phyloP scores from a whole-genome alignment of 2,113 vertebrate genomes.

The Saimiri boliviensis region DNA sequence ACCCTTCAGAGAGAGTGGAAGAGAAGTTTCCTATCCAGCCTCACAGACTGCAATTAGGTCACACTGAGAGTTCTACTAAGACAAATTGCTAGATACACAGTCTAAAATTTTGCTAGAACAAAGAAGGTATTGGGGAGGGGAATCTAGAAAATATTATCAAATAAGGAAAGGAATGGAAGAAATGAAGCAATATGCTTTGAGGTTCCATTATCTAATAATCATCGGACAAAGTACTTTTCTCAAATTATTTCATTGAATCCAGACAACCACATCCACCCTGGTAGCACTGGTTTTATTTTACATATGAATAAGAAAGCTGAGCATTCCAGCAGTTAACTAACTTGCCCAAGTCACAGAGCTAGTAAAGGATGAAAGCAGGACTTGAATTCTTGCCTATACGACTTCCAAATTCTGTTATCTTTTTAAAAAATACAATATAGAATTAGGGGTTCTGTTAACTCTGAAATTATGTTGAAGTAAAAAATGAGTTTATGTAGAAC shows the following conservation, averaged over 20 bases:
- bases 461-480: conserved; percentile 12
- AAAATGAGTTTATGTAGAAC: conserved; percentile 2
- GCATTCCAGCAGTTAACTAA: not conserved
- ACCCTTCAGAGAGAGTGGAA: not conserved
- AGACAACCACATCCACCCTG: not conserved
- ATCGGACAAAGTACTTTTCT: not conserved
- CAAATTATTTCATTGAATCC: not conserved
- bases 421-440: not conserved
- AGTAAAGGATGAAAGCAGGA: not conserved
- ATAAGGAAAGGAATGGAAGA: not conserved
- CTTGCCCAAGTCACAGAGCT: not conserved
- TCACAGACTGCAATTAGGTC: not conserved
- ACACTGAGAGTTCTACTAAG: not conserved
- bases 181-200: not conserved
- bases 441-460: not conserved
- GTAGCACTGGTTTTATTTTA: not conserved
- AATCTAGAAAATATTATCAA: not conserved
- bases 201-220: not conserved
- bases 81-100: not conserved
- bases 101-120: not conserved
- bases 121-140: not conserved
- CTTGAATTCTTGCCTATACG: not conserved
- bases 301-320: not conserved
- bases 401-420: not conserved
- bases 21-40: not conserved